Base-by-base conservation (phyloP, 2,113 vertebrate genomes). In the Raja brachyura region DNA sequence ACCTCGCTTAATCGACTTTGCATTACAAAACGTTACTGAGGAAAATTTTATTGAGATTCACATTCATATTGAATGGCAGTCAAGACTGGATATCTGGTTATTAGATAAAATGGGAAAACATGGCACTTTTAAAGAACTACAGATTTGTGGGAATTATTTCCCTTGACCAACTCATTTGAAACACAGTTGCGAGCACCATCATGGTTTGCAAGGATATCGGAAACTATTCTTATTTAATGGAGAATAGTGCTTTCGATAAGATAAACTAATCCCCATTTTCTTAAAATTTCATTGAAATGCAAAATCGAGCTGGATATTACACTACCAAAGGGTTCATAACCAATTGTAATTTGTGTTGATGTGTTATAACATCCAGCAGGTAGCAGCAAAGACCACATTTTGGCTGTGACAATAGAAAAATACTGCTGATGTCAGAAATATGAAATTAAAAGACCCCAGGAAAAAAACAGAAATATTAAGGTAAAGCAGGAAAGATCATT, bases 361-460 rank as follows among this genome's bases (percentile, higher is more conserved):
- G 88, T 28, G 18, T 54, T 4, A 11, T 39, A 85, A 74, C 66
- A 48, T 25, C 90, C 90, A 92, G 90, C 90, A 92, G 90, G 39
- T 48, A 73, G 90, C 90, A 73, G 90, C 20, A 92, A 25, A 92
- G 90, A 73, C 90, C 90, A 92, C 90, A 73, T 22, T 92, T 92
- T 8, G 73, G 70, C 22, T 48, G 39, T 73, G 18, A 20, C 70
- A 73, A 73, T 20, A 73, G 66, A 16, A 73, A 73, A 20, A 73
- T 20, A 22, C 18, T 20, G 18, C 70, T 20, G 18, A 73, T 73
- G 2, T 0, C 70, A 73, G 18, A 20, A 73, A 73, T 73, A 5
- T 22, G 5, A 73, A 73, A 73, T 20, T 4, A 3, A 22, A 16
- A 73, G 3, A 48, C 39, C 39, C 39, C 39, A 48, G 39, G 39